Evolutionary conservation across 2,888 invertebrate genomes (phyloP), one percentile per base, ranked within the genome.

Genomic region (Drosophila stalkeri): DNA sequence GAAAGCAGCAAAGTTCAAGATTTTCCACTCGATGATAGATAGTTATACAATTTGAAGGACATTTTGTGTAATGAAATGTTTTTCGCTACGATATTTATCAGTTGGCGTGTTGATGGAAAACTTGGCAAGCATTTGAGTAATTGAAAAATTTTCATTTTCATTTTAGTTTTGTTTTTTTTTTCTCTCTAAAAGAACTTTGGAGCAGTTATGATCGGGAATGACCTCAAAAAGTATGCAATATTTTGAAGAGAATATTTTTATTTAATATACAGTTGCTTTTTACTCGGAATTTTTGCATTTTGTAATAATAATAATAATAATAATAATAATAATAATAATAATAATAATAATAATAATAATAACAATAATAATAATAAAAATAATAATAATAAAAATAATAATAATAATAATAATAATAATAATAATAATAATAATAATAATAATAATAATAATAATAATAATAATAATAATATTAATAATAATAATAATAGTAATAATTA

Each of bases 1-100:
- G 61, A 67, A 27, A 27, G 55, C 73, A 72, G 37, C 51, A 68
- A 71, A 85, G 81, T 81, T 81, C 82, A 73, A 59, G 63, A 66
- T n/a, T 61, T 47, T 37, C 27, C 54, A 47, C 44, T 62, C 16
- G 60, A 64, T 72, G 41, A 72, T 54, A 64, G 56, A 59, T 37
- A 60, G 55, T 71, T 46, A 27, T 7, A 18, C 39, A 20, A 37
- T 47, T 41, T 18, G 18, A 47, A 68, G 56, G 60, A 65, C 72
- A 55, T 65, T 43, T 16, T 7, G 2, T n/a, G 6, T 31, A 44
- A 57, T 35, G 8, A 57, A 65, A 59, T 59, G 35, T 46, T 56
- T 56, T 46, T n/a, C 35, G 37, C 14, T 44, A 31, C 37, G 55
- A 61, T 39, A 51, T 56, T 52, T 20, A 67, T 67, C 54, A 44